Percentiles rank a stretch among this genome's conserved stretches.
Conservation (phyloP, 2,888 invertebrate genomes). For the Rhagonycha fulva region DNA sequence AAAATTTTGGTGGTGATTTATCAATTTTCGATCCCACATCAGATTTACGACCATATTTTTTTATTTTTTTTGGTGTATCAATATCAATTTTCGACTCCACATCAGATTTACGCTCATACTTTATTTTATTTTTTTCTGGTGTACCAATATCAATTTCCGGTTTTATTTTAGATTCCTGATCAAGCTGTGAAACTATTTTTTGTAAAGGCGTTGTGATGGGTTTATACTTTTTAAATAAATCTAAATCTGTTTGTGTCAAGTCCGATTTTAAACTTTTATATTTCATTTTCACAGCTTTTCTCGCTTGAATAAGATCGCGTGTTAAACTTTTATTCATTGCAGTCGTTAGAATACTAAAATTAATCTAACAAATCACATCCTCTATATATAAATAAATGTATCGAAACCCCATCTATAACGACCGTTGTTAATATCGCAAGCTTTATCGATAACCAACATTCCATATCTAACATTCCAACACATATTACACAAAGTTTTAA, state of each 20-base stretch:
- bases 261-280: constrained; percentile 1
- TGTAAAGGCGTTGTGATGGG: neutral
- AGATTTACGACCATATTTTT: too few species aligned
- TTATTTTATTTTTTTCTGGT: neutral
- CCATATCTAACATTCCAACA: constrained; percentile 43
- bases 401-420: constrained; percentile 45
- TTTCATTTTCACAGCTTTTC: neutral
- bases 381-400: constrained; percentile 15
- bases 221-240: neutral
- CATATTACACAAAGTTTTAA: constrained; percentile 38
- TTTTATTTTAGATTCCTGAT: neutral
- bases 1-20: neutral
- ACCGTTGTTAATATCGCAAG: constrained; percentile 36
- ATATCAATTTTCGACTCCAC: neutral
- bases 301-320: neutral
- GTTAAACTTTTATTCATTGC: neutral
- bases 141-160: neutral
- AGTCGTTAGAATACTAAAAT: too few species aligned
- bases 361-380: too few species aligned
- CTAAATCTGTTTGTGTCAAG: neutral
- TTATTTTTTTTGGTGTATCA: neutral
- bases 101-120: too few species aligned
- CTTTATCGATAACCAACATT: constrained; percentile 43
- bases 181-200: neutral
- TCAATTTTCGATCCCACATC: too few species aligned